These are phyloP conservation scores for Trichopria drosophilae DNA, from an alignment of 2,888 invertebrate species.

Conservation along the genomic window DNA sequence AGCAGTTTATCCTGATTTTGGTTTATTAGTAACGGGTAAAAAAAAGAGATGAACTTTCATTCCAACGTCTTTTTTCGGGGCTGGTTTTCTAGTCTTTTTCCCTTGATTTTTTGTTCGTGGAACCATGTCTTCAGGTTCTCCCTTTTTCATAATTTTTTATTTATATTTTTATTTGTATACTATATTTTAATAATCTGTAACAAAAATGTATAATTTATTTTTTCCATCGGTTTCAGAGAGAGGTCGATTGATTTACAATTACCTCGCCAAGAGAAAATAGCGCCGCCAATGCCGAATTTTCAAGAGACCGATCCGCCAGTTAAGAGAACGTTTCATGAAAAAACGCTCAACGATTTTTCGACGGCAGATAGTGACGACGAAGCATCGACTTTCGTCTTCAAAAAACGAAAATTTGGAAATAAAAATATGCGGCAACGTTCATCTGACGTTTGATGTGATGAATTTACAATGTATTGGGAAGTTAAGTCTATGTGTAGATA, in stretches of 20 bases:
- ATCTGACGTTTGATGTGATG: conserved; percentile 67
- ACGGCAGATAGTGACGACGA: conserved; percentile 60
- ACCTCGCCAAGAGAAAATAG: conserved; percentile 61
- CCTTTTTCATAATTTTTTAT: conserved; percentile 6
- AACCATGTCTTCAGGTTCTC: no score
- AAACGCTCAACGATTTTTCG: conserved; percentile 63
- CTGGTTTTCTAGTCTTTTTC: no score
- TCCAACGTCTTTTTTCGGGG: no score
- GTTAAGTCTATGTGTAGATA: no score
- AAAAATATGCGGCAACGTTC: conserved; percentile 69
- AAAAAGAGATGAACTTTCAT: no score
- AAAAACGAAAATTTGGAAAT: conserved; percentile 71
- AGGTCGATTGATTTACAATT: conserved; percentile 76
- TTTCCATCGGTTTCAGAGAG: conserved; percentile 25
- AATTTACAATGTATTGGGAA: no score
- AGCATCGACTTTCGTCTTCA: conserved; percentile 61
- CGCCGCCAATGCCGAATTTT: conserved; percentile 56
- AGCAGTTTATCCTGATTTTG: no score
- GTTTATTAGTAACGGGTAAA: no score
- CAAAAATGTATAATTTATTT: conserved; percentile 16
- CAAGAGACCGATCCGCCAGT: conserved; percentile 59
- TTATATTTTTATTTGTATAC: conserved; percentile 23
- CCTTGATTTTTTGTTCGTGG: no score
- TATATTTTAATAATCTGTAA: neutral
- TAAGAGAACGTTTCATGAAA: conserved; percentile 66